A percentile compares a stretch with the other conserved stretches of the same genome.
phyloP scores from a whole-genome alignment of 2,113 vertebrate genomes.

The Rhineura floridana region DNA sequence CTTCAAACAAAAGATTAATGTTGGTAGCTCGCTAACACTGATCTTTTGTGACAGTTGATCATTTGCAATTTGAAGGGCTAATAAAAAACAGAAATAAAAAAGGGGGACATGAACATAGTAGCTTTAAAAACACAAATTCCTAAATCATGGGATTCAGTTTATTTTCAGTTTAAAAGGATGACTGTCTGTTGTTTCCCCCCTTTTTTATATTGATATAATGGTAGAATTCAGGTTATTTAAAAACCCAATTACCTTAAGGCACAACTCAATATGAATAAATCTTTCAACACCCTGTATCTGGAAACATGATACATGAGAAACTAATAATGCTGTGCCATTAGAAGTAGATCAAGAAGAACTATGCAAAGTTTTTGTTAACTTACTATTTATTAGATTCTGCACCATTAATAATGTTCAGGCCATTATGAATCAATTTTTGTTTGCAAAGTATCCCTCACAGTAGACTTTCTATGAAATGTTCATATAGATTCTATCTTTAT shows the following conservation, averaged over 20 bases:
- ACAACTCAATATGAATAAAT: slow-evolving; percentile 79
- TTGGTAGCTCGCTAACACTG: slow-evolving; percentile 83
- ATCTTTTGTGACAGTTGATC: slow-evolving; percentile 91
- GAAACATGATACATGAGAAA: slow-evolving; percentile 82
- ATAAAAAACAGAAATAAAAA: slow-evolving; percentile 78
- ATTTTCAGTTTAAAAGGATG: slow-evolving; percentile 44
- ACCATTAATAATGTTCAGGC: slow-evolving; percentile 54
- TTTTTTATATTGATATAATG: slow-evolving; percentile 69
- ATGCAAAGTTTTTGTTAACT: slow-evolving; percentile 55
- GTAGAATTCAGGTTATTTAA: slow-evolving; percentile 81
- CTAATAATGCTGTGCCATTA: slow-evolving; percentile 75
- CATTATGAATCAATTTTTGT: slow-evolving; percentile 56
- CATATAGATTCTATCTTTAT: slow-evolving; percentile 33
- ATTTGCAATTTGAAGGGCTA: slow-evolving; percentile 85
- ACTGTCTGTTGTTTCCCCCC: slow-evolving; percentile 56
- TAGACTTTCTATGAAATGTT: slow-evolving; percentile 40
- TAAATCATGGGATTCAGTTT: slow-evolving; percentile 48
- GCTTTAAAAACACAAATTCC: slow-evolving; percentile 50
- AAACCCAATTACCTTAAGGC: slow-evolving; percentile 80
- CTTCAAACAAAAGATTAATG: slow-evolving; percentile 86
- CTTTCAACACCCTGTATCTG: slow-evolving; percentile 78
- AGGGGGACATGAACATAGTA: slow-evolving; percentile 65
- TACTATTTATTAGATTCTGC: slow-evolving; percentile 57
- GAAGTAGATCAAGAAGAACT: slow-evolving; percentile 74
- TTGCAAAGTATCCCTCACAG: slow-evolving; percentile 44